A percentile compares a stretch with the other conserved stretches of the same genome.
These are phyloP conservation scores for Amblyraja radiata DNA, from an alignment of 2,797 vertebrate genomes.

Conservation along the genomic window DNA sequence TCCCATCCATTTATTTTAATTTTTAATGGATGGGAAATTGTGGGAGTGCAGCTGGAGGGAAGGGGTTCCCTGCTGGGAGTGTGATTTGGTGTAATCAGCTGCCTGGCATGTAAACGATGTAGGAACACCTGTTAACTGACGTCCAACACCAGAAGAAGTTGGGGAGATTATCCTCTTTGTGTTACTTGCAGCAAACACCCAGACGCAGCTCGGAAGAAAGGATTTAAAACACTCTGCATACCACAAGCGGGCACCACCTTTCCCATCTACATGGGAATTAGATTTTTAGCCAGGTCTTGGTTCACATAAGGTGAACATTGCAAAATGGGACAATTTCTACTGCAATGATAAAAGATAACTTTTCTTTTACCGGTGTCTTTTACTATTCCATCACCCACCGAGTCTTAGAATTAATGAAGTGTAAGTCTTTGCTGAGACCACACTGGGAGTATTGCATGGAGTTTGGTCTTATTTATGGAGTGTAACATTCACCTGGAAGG, in stretches of 20 bases:
- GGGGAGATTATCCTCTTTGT: background rate
- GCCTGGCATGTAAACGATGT: background rate
- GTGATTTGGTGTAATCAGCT: conserved; percentile 2
- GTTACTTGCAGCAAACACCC: background rate
- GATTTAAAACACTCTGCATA: background rate
- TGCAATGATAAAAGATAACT: background rate
- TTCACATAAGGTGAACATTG: background rate
- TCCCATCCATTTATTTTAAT: conserved; percentile 9
- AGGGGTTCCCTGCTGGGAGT: conserved; percentile 16
- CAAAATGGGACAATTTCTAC: background rate
- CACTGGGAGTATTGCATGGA: no score
- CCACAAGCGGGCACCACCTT: no score
- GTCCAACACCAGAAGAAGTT: background rate
- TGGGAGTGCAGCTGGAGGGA: background rate
- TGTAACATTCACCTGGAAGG: no score
- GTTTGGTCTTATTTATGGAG: no score
- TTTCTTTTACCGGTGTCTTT: no score
- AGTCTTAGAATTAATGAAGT: background rate
- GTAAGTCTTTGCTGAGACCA: no score
- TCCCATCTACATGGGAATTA: background rate
- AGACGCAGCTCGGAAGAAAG: background rate
- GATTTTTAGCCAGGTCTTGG: background rate
- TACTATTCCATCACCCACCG: background rate
- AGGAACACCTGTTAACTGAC: background rate
- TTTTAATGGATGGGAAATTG: background rate